Evolutionary conservation across 2,113 vertebrate genomes (phyloP).

Genomic region (Chionis minor): DNA sequence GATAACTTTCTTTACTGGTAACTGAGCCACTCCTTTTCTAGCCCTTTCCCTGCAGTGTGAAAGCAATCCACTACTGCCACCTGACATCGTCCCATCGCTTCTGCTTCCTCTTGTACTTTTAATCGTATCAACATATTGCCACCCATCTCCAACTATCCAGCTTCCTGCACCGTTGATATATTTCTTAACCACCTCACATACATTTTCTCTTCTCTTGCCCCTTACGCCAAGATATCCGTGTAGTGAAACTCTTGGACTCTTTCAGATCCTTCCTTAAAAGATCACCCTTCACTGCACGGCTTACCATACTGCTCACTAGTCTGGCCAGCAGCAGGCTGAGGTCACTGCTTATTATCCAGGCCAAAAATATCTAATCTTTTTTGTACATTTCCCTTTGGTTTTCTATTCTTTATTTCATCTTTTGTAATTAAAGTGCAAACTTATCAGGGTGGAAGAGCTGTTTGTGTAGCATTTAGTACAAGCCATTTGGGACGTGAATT

Average conservation of each 20-base stretch:
- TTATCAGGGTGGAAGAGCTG: not conserved
- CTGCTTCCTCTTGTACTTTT: not conserved
- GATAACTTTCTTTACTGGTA: not conserved
- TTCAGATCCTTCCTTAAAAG: not conserved
- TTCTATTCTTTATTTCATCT: constrained; percentile 2
- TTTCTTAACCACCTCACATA: not conserved
- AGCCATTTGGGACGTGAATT: not conserved
- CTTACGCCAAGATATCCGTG: not conserved
- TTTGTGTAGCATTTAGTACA: not conserved
- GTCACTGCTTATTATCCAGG: not conserved
- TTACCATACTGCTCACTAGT: not conserved
- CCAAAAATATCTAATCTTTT: not conserved
- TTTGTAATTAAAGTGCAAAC: not conserved
- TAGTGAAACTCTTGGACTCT: not conserved
- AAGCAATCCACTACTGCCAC: not conserved
- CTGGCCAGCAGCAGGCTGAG: not conserved
- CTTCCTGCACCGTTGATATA: not conserved
- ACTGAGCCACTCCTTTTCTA: not conserved
- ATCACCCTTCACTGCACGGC: not conserved
- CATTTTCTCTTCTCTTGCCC: not conserved
- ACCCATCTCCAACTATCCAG: not conserved
- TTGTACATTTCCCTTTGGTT: not conserved
- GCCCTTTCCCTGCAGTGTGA: not conserved
- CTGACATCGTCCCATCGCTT: not conserved
- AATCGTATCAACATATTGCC: not conserved